Evolutionary conservation across 2,797 vertebrate genomes (phyloP), one percentile per base, ranked within the genome.

Genomic region (Lycodopsis pacificus): DNA sequence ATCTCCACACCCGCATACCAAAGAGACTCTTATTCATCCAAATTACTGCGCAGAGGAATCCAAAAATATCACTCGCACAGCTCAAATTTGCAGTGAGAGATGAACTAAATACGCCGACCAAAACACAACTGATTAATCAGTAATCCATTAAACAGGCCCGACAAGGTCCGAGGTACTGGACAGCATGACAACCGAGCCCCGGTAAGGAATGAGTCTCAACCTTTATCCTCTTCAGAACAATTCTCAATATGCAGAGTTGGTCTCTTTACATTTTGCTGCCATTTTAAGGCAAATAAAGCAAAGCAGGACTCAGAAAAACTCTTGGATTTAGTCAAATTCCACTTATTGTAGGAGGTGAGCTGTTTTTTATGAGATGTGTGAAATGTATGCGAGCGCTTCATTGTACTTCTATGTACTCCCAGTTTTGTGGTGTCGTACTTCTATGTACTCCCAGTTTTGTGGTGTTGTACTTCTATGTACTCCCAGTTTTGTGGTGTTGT

Each of bases 1-100:
- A 34, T 80, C 70, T 87, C 77, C 71, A 84, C 70, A 84, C 69
- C 88, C 83, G 88, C 80, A 93, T 91, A 79, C 85, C 77, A 92
- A 93, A 87, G 48, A 91, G 79, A 72, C 57, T 70, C 86, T 83
- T 80, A 73, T 86, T 86, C 83, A 84, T 73, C 69, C 48, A 83
- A 80, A 86, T 89, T 65, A 86, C 84, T 59, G 75, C 80, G 76
- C 73, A 77, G 69, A 81, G 67, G 68, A 77, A 83, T 81, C 80
- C 68, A 78, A 61, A 78, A 89, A 82, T 77, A 82, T 80, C 58
- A 51, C 67, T 74, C 20, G 48, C 77, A 77, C 49, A 3, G 83
- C 82, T 89, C 77, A 81, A 68, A 88, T 77, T 78, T 89, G 83
- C 86, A 63, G 80, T 71, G 66, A 78, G 71, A 61, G 86, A 87